phyloP scores from a whole-genome alignment of 2,113 vertebrate genomes.

The Elephas maximus region DNA sequence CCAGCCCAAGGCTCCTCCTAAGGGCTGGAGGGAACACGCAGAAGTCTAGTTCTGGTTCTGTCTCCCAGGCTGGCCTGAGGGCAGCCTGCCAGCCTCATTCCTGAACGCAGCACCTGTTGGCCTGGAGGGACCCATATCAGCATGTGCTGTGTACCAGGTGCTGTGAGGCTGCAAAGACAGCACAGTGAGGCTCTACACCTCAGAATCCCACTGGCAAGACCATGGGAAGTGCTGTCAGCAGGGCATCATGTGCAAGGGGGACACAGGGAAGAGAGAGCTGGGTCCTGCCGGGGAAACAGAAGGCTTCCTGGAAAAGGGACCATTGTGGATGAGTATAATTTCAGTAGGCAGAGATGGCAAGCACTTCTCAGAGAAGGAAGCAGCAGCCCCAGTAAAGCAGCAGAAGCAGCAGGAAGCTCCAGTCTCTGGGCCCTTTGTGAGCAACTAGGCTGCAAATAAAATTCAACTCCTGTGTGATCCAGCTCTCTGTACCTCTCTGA shows the following conservation, averaged over 20 bases:
- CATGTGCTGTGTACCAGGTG: neutral
- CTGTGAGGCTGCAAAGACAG: neutral
- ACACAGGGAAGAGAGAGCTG: neutral
- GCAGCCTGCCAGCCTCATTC: neutral
- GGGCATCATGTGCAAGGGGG: neutral
- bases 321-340: neutral
- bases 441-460: neutral
- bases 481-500: rapidly evolving
- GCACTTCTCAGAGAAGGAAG: neutral
- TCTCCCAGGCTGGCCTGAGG: neutral
- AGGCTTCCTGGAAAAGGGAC: neutral
- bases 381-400: neutral
- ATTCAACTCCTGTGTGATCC: rapidly evolving
- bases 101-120: neutral
- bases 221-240: too few relatives aligned
- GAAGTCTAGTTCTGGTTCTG: neutral
- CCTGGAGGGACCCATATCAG: neutral
- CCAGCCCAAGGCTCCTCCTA: neutral
- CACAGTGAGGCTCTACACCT: neutral
- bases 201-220: neutral
- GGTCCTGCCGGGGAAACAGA: neutral
- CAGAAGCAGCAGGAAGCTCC: neutral
- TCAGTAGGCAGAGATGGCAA: neutral
- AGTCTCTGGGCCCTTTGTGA: neutral
- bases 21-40: neutral